Evolutionary conservation across 2,888 invertebrate species (phyloP), one percentile per base, ranked within the genome.

Genomic region (Tinea semifulvella): DNA sequence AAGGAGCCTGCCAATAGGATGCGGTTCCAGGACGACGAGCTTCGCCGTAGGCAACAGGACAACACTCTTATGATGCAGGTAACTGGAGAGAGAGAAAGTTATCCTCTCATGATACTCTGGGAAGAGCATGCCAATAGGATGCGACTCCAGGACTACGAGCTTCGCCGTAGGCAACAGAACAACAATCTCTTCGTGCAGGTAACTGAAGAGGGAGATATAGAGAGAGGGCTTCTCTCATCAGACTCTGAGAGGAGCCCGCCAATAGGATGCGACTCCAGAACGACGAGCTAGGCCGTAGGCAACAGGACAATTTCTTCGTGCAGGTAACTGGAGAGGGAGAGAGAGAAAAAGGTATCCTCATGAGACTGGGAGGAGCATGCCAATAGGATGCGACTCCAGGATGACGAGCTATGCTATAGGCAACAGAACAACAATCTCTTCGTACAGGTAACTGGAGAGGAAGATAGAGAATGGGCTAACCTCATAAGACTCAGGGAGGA

Each of bases 351-450:
- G 84, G 82, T 53, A 79, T 83, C 54, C 79, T 87, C 63, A 79
- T 85, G 56, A 85, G 90, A 6, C 89, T 88, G 91, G 63, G 89
- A 87, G 63, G 91, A 92, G 64, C 88, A 94, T 81, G 84, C 89
- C 52, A 74, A 85, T 55, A 85, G 92, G 51, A 92, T 93, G 85
- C 83, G 88, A 48, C 84, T 86, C 43, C 92, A 92, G 71, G 92
- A 94, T 63, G 93, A 94, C 65, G 93, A 94, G 66, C 81, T 94
- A 64, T 86, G 92, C 43, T 86, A 93, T 52, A 83, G 94, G 13
- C 93, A 93, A 63, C 91, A 94, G 68, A 93, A 94, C 74, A 94
- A 94, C 70, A 91, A 87, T 53, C 77, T 94, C 49, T 93, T 94
- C 56, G 91, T 92, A 84, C 93, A 94, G 85, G 91, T 88, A 36